Evolutionary conservation across 2,888 invertebrate genomes (phyloP).

Genomic region (Epistrophe eligans): DNA sequence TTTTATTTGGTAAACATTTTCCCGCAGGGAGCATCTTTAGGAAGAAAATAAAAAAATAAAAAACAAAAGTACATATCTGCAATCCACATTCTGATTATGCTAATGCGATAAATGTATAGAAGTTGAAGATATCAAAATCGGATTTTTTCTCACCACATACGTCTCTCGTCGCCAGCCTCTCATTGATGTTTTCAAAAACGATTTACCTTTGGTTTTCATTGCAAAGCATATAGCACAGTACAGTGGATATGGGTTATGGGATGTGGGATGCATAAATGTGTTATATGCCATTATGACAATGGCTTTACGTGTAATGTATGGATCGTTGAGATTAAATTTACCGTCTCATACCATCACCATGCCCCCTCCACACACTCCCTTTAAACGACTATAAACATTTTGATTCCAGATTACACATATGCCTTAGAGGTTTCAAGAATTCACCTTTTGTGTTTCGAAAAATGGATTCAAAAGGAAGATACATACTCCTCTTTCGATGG

Average conservation of each 20-base stretch:
- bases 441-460: constrained; percentile 42
- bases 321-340: constrained; percentile 60
- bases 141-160: constrained; percentile 35
- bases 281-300: constrained; percentile 60
- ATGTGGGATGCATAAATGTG: constrained; percentile 1
- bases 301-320: constrained; percentile 62
- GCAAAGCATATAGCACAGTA: constrained; percentile 17
- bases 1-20: constrained; percentile 18
- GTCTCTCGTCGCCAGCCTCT: neutral
- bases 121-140: constrained; percentile 50
- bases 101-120: constrained; percentile 40
- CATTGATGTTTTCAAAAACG: constrained; percentile 18
- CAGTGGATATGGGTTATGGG: neutral
- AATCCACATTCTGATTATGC: constrained; percentile 68
- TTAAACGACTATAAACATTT: constrained; percentile 70
- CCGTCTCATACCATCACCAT: neutral
- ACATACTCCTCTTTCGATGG: constrained; percentile 28
- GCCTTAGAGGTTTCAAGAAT: constrained; percentile 54
- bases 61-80: constrained; percentile 25
- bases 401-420: constrained; percentile 74
- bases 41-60: constrained; percentile 17
- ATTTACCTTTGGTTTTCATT: constrained; percentile 50
- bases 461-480: constrained; percentile 35
- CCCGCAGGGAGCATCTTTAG: constrained; percentile 57
- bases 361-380: neutral